Percentiles rank a stretch among this genome's conserved stretches.
Evolutionary conservation across 2,113 vertebrate species (phyloP).

Genomic region (Mesocricetus auratus): DNA sequence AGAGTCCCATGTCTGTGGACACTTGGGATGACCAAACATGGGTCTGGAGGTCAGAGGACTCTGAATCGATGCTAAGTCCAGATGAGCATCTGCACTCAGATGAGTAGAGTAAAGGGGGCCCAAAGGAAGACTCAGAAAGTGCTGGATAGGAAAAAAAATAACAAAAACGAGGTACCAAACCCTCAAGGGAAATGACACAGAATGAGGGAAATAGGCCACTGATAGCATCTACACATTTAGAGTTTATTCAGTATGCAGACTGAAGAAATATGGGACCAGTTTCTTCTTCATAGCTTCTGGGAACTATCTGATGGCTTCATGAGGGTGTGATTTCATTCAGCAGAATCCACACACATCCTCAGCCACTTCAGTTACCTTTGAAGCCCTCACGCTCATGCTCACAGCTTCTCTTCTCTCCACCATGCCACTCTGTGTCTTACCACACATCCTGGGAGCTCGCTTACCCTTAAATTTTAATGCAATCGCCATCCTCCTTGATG

Average conservation of each 20-base stretch:
- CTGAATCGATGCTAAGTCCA: accelerated
- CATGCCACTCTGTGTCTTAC: accelerated
- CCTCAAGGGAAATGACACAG: neutral
- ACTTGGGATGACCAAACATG: too few species aligned
- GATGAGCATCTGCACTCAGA: accelerated
- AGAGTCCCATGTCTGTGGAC: neutral
- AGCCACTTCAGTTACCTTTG: neutral
- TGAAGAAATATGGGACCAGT: neutral
- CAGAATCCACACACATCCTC: neutral
- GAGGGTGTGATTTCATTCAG: too few species aligned
- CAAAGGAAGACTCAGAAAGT: neutral
- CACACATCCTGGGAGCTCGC: neutral
- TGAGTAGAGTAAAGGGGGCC: neutral
- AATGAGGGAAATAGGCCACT: neutral
- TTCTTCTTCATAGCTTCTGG: accelerated
- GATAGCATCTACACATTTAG: neutral
- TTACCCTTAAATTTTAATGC: neutral
- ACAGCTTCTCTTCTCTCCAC: accelerated
- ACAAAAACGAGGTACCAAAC: neutral
- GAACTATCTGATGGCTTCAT: accelerated
- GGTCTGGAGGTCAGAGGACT: neutral
- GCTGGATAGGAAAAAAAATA: neutral
- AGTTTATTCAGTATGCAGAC: neutral
- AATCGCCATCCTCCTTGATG: too few species aligned
- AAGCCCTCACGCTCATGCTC: accelerated